A percentile compares a stretch with the other conserved stretches of the same genome.
phyloP scores from a whole-genome alignment of 2,113 vertebrate species.

The Oncorhynchus kisutch region DNA sequence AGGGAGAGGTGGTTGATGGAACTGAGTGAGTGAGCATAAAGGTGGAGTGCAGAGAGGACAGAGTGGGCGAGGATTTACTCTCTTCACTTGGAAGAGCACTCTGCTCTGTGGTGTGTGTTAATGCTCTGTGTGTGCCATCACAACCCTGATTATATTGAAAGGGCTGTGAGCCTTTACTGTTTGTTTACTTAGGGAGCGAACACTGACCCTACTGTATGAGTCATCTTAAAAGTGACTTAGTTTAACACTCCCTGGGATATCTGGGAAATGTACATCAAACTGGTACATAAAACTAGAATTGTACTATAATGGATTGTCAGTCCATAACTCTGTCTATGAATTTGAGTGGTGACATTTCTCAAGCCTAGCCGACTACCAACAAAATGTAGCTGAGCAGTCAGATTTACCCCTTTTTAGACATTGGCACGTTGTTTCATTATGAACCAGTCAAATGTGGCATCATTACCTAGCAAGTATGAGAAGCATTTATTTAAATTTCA shows the following conservation, averaged over 20 bases:
- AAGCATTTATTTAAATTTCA: neutral
- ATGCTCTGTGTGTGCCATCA: neutral
- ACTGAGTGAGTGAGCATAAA: neutral
- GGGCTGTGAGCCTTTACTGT: neutral
- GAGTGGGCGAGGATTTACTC: slow-evolving; percentile 25
- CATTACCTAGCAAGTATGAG: neutral
- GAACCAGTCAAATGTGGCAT: neutral
- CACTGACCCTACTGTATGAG: neutral
- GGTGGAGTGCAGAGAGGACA: neutral
- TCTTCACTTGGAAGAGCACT: slow-evolving; percentile 9
- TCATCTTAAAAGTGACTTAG: neutral
- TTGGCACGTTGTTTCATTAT: neutral
- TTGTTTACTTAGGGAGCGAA: neutral
- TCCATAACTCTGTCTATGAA: too few relatives aligned
- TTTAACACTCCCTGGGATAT: neutral
- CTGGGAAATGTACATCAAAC: too few relatives aligned
- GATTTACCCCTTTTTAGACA: neutral
- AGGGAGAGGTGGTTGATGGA: neutral
- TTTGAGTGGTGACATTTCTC: too few relatives aligned
- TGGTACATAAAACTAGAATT: neutral
- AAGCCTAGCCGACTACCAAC: too few relatives aligned
- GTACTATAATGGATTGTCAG: neutral
- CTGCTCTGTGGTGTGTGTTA: neutral
- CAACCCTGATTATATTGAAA: neutral
- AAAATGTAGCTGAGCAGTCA: too few relatives aligned